Evolutionary conservation across 2,797 vertebrate species (phyloP), one percentile per base, ranked within the genome.

Genomic region (Macroramphosus scolopax): DNA sequence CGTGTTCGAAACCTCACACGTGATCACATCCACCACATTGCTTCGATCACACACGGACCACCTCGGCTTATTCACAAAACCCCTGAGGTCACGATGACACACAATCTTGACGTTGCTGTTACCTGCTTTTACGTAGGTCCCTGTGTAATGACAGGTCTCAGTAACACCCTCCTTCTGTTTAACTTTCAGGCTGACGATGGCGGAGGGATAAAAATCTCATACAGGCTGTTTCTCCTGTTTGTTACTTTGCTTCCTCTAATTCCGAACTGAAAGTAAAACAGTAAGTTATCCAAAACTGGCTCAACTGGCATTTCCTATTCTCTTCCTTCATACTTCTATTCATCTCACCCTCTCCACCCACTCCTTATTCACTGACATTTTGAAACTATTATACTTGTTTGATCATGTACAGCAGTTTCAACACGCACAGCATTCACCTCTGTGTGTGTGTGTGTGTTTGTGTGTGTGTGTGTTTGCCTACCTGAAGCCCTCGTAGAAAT

Each of bases 131-230:
- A 80, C 68, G 32, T 24, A 50, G 71, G 50, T 55, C 62, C 54
- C 15, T 37, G 56, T 29, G 34, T 80, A 71, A 84, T 75, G 54
- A 79, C 63, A 66, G n/a, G n/a, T n/a, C n/a, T n/a, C n/a, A n/a
- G n/a, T n/a, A n/a, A n/a, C n/a, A n/a, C n/a, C n/a, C n/a, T n/a
- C n/a, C n/a, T n/a, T n/a, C n/a, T n/a, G 22, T 69, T 62, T 22
- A 13, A 18, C 37, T 45, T 63, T 65, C 71, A 68, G 64, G 30
- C 3, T 54, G 51, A 57, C 30, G 20, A 9, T 46, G n/a, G n/a
- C n/a, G n/a, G n/a, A n/a, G n/a, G n/a, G n/a, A n/a, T n/a, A n/a
- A n/a, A n/a, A n/a, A n/a, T n/a, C n/a, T n/a, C n/a, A n/a, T n/a
- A n/a, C n/a, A n/a, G n/a, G n/a, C 17, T 42, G 15, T 32, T n/a